A percentile compares a stretch with the other conserved stretches of the same genome.
phyloP scores from a whole-genome alignment of 2,113 vertebrate genomes.

The Chlorocebus sabaeus region DNA sequence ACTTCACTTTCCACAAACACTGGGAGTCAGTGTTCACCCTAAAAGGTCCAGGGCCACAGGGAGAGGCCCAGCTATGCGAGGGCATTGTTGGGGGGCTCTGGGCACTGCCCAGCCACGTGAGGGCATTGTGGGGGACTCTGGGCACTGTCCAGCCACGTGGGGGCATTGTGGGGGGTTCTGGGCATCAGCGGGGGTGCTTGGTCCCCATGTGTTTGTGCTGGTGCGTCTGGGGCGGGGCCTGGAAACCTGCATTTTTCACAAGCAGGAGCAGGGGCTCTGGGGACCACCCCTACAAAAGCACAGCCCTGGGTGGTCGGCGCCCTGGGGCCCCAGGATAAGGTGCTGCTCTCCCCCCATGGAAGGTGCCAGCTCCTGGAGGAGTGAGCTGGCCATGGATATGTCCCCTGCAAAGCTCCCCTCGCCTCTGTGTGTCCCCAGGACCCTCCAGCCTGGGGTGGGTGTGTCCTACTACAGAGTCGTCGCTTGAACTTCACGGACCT shows the following conservation, averaged over 20 bases:
- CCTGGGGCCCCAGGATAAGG: too few relatives aligned
- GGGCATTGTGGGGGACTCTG: too few relatives aligned
- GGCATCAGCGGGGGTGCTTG: neutral
- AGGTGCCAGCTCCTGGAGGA: neutral
- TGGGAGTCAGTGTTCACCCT: neutral
- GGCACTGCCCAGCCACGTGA: too few relatives aligned
- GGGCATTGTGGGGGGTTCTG: neutral
- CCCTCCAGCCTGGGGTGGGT: fast-evolving
- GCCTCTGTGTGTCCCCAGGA: neutral
- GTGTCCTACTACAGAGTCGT: neutral
- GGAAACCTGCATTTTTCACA: neutral
- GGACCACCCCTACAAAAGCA: neutral
- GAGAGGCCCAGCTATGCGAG: neutral
- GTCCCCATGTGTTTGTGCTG: neutral
- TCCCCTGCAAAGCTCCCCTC: neutral
- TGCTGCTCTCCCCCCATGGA: too few relatives aligned
- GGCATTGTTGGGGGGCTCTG: too few relatives aligned
- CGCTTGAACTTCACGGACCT: too few relatives aligned
- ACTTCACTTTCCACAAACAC: too few relatives aligned
- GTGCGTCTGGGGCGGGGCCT: too few relatives aligned
- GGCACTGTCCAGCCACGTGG: neutral
- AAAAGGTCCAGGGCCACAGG: neutral
- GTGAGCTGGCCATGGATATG: neutral
- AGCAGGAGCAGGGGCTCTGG: neutral
- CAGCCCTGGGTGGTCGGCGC: too few relatives aligned